A percentile compares a stretch with the other conserved stretches of the same genome.
Evolutionary conservation across 2,888 invertebrate genomes (phyloP).

Genomic region (Daptonema setosum): DNA sequence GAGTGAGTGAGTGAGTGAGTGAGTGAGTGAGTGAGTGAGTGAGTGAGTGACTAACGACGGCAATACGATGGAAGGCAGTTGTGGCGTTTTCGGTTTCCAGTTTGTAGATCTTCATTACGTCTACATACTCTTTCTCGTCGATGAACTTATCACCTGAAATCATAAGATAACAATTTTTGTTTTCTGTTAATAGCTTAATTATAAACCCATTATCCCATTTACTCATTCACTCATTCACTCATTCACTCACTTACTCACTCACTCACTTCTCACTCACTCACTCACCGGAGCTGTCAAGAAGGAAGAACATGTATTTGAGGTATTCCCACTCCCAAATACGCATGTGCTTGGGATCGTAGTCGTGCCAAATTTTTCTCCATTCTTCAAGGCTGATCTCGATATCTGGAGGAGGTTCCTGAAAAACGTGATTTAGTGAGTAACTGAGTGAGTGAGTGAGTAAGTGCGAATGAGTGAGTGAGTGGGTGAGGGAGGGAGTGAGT

Average conservation of each 20-base stretch:
- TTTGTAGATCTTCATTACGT: constrained; percentile 9
- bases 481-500: too few species aligned
- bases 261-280: too few species aligned
- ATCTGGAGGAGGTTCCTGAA: constrained; percentile 5
- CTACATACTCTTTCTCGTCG: constrained; percentile 7
- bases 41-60: constrained; percentile 5
- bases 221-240: too few species aligned
- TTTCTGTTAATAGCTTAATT: too few species aligned
- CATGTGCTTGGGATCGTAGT: constrained; percentile 9
- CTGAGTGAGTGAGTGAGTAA: not conserved
- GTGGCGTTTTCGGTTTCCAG: not conserved
- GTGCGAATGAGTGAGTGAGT: too few species aligned
- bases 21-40: too few species aligned
- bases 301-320: constrained; percentile 10
- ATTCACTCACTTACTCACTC: too few species aligned
- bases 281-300: constrained; percentile 4
- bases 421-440: not conserved
- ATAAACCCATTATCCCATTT: too few species aligned
- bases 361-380: constrained; percentile 8
- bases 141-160: constrained; percentile 9
- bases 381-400: constrained; percentile 5
- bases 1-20: too few species aligned
- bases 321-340: constrained; percentile 10
- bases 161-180: too few species aligned
- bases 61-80: constrained; percentile 4